A percentile compares a stretch with the other conserved stretches of the same genome.
These are phyloP conservation scores for Harmothoe impar DNA, from an alignment of 2,888 invertebrate species.

Conservation along the genomic window DNA sequence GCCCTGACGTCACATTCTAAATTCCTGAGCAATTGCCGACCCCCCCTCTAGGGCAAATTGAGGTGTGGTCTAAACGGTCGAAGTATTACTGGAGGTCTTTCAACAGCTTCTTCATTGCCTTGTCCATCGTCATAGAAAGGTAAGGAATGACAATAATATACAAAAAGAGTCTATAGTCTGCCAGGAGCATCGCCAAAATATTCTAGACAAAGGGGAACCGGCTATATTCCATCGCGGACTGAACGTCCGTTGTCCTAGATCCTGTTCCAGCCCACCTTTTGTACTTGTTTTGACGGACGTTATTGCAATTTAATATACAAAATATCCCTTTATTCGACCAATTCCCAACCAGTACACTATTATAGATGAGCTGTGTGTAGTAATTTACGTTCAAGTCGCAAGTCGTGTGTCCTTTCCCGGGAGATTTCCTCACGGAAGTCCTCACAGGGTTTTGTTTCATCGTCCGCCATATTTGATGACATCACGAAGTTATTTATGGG, in stretches of 20 bases:
- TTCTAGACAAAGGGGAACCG: background rate
- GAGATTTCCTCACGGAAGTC: background rate
- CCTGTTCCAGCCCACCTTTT: slow-evolving; percentile 38
- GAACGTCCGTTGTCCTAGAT: slow-evolving; percentile 49
- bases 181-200: background rate
- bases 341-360: too few species aligned
- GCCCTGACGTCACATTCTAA: slow-evolving; percentile 60
- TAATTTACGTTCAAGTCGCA: background rate
- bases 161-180: background rate
- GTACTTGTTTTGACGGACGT: slow-evolving; percentile 36
- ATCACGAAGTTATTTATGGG: slow-evolving; percentile 65
- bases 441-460: slow-evolving; percentile 50
- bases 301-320: too few species aligned
- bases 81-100: slow-evolving; percentile 62
- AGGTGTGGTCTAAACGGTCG: slow-evolving; percentile 90
- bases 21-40: slow-evolving; percentile 67
- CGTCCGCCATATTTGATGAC: slow-evolving; percentile 64
- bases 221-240: background rate
- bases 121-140: slow-evolving; percentile 47
- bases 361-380: background rate
- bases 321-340: too few species aligned
- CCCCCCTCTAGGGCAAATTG: slow-evolving; percentile 66
- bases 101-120: slow-evolving; percentile 62
- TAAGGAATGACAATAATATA: background rate
- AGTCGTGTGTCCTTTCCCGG: background rate